Evolutionary conservation across 2,797 vertebrate genomes (phyloP), one percentile per base, ranked within the genome.

Genomic region (Euthynnus affinis): DNA sequence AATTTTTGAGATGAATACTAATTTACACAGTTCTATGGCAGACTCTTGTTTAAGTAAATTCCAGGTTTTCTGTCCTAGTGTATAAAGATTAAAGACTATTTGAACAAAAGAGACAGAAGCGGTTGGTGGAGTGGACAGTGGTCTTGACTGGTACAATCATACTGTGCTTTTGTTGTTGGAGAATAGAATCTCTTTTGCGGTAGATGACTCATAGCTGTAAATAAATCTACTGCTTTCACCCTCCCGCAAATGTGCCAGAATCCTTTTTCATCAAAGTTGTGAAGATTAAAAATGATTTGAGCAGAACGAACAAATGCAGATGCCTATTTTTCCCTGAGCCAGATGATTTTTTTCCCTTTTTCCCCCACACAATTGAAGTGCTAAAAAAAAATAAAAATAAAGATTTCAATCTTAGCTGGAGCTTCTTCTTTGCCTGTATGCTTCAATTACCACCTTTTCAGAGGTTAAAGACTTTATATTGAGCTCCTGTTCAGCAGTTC

Each of bases 391-490:
- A 46, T 66, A 75, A 69, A 82, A 76, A 83, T 64, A 37, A 49
- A 53, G 17, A 81, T 79, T 76, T 87, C 59, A 76, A 68, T 78
- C 62, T 59, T 49, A 68, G 52, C 74, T 10, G 58, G 68, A 51
- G 40, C 44, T 20, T 60, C 34, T 32, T 64, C 51, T 48, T 78
- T 22, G 17, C 42, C 65, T 76, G 32, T 37, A 57, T 5, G 44
- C 75, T 87, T 87, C 76, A 88, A 81, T 88, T 81, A 82, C 80
- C 71, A 73, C 67, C 78, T 88, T 80, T 75, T 53, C 68, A 74
- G 82, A 90, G 88, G 92, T 89, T 92, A 92, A 91, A 89, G 63
- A 84, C 79, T 92, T 91, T 75, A 83, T 70, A 88, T 87, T 37
- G 63, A 88, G 82, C 81, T 80, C 34, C 71, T 61, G 70, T 83